phyloP scores from a whole-genome alignment of 2,888 invertebrate species.

The Choreutis nemorana region DNA sequence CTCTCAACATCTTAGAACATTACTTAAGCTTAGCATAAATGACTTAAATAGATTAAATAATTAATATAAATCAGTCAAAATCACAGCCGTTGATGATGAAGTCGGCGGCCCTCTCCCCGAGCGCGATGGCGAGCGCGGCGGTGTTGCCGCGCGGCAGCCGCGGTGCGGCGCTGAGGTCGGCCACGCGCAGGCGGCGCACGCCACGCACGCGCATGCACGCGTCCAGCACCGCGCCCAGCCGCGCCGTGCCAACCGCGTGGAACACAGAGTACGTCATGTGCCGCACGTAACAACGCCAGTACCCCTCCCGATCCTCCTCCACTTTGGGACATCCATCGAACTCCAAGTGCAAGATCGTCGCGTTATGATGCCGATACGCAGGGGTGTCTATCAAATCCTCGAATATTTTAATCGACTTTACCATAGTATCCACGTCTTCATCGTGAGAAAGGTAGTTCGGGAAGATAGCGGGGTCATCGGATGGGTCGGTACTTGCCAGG shows the following conservation, averaged over 20 bases:
- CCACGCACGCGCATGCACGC: slow-evolving; percentile 26
- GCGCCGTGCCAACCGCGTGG: slow-evolving; percentile 33
- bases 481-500: slow-evolving; percentile 24
- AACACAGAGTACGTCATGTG: slow-evolving; percentile 31
- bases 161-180: slow-evolving; percentile 28
- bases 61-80: too few species aligned
- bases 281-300: slow-evolving; percentile 37
- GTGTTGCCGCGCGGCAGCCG: slow-evolving; percentile 27
- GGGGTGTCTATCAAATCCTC: slow-evolving; percentile 22
- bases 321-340: slow-evolving; percentile 23
- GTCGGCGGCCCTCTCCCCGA: slow-evolving; percentile 31
- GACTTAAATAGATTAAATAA: too few species aligned
- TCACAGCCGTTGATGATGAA: too few species aligned
- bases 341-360: slow-evolving; percentile 18
- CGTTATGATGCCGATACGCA: slow-evolving; percentile 17
- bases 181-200: slow-evolving; percentile 24
- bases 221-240: slow-evolving; percentile 30
- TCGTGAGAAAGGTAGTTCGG: slow-evolving; percentile 30
- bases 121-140: slow-evolving; percentile 28
- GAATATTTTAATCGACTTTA: slow-evolving; percentile 23
- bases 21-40: too few species aligned
- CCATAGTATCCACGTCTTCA: slow-evolving; percentile 24
- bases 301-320: slow-evolving; percentile 10
- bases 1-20: too few species aligned
- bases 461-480: slow-evolving; percentile 21